These are phyloP conservation scores for Halesus radiatus DNA, from an alignment of 1,140 invertebrate species.

Conservation along the genomic window DNA sequence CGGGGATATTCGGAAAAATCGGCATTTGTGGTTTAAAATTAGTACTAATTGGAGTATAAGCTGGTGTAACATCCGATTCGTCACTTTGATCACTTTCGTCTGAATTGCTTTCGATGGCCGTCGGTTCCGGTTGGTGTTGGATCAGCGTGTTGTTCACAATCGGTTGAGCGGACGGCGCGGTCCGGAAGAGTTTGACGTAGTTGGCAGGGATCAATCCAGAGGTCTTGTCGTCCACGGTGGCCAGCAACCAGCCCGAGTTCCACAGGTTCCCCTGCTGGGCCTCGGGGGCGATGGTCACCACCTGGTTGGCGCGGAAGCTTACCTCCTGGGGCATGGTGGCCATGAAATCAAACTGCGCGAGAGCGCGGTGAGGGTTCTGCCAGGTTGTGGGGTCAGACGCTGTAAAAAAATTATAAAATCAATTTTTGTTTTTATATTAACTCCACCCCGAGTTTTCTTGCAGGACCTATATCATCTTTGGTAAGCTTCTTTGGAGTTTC, in stretches of 20 bases:
- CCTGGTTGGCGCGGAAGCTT: conserved; percentile 81
- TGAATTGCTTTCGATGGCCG: not conserved
- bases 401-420: conserved; percentile 60
- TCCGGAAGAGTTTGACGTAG: conserved; percentile 76
- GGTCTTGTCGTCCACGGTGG: conserved; percentile 76
- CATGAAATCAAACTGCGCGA: conserved; percentile 84
- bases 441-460: too few species aligned
- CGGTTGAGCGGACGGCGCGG: not conserved
- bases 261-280: conserved; percentile 79
- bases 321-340: conserved; percentile 82
- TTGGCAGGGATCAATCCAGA: conserved; percentile 85
- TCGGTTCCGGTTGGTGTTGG: too few species aligned
- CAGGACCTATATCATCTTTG: too few species aligned
- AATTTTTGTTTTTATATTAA: too few species aligned
- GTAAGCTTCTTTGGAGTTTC: too few species aligned
- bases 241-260: conserved; percentile 83
- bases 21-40: not conserved
- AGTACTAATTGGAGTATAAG: not conserved
- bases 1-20: too few species aligned
- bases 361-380: conserved; percentile 80
- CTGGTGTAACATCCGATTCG: not conserved
- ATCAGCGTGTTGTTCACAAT: not conserved
- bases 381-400: conserved; percentile 77
- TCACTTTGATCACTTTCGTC: not conserved
- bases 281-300: conserved; percentile 86